Percentiles rank a stretch among this genome's conserved stretches.
Evolutionary conservation across 1,140 invertebrate genomes (phyloP).

Genomic region (Cylas formicarius): DNA sequence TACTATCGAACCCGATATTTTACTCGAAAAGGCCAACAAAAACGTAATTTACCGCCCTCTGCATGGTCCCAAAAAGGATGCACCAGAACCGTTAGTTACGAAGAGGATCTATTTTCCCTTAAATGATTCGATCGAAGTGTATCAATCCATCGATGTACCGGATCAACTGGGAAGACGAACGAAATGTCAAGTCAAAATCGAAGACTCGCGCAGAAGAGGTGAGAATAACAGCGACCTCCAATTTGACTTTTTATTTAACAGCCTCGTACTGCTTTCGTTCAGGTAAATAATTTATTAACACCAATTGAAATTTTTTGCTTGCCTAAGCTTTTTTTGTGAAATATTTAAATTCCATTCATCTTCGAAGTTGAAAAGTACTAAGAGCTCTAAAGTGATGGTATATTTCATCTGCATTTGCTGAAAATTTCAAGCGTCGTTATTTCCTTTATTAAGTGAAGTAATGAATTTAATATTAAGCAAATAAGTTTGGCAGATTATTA

Average conservation of each 20-base stretch:
- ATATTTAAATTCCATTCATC: no score
- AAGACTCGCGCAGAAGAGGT: slow-evolving; percentile 43
- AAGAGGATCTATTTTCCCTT: slow-evolving; percentile 57
- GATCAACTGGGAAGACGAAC: background rate
- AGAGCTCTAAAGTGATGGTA: no score
- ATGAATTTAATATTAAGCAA: no score
- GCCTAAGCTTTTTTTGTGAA: no score
- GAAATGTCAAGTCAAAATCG: slow-evolving; percentile 51
- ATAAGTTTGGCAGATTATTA: no score
- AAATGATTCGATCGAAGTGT: slow-evolving; percentile 70
- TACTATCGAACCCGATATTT: slow-evolving; percentile 28
- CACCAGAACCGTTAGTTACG: slow-evolving; percentile 52
- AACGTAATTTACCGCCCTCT: slow-evolving; percentile 31
- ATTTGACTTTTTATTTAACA: no score
- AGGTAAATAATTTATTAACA: background rate
- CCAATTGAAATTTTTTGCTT: background rate
- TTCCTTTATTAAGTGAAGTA: no score
- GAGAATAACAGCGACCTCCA: no score
- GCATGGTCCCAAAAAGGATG: slow-evolving; percentile 39
- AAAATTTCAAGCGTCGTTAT: no score
- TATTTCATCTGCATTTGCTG: no score
- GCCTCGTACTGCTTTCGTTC: no score
- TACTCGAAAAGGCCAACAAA: slow-evolving; percentile 28
- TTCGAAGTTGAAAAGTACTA: no score
- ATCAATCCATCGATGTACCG: slow-evolving; percentile 48